Conservation (phyloP, 2,113 vertebrate species). For the Calyptomena viridis region DNA sequence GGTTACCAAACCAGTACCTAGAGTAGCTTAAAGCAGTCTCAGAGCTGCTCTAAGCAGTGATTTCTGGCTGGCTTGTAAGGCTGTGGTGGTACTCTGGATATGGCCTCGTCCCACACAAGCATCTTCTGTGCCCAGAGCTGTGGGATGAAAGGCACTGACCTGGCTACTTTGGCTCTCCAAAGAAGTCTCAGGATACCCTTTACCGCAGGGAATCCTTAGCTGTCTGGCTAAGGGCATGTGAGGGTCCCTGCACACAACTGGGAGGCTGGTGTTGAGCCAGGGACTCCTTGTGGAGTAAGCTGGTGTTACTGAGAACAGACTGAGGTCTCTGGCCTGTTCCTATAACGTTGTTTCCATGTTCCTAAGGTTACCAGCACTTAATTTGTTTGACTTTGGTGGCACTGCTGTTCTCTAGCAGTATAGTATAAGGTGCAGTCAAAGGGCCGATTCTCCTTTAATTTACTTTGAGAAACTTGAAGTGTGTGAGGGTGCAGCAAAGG, state of each 20-base stretch:
- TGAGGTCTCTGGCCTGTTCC: neutral
- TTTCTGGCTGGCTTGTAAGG: neutral
- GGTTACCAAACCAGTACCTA: neutral
- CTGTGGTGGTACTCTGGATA: neutral
- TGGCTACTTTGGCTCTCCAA: neutral
- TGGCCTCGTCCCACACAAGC: neutral
- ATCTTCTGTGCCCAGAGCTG: neutral
- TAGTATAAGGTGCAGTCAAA: neutral
- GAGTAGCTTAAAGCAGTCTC: neutral
- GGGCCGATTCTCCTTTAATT: neutral
- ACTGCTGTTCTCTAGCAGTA: neutral
- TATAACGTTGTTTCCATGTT: neutral
- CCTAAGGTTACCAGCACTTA: neutral
- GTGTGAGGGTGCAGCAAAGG: neutral
- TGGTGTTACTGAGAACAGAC: neutral
- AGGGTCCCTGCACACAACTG: neutral
- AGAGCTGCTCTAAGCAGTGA: neutral
- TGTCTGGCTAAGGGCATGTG: neutral
- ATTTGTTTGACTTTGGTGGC: neutral
- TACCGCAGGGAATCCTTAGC: neutral
- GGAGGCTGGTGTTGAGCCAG: accelerated
- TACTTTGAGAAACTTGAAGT: neutral
- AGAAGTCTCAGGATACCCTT: neutral
- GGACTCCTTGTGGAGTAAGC: neutral
- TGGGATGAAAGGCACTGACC: neutral